Evolutionary conservation across 1,140 invertebrate genomes (phyloP).

Genomic region (Mesaphorura yosii): DNA sequence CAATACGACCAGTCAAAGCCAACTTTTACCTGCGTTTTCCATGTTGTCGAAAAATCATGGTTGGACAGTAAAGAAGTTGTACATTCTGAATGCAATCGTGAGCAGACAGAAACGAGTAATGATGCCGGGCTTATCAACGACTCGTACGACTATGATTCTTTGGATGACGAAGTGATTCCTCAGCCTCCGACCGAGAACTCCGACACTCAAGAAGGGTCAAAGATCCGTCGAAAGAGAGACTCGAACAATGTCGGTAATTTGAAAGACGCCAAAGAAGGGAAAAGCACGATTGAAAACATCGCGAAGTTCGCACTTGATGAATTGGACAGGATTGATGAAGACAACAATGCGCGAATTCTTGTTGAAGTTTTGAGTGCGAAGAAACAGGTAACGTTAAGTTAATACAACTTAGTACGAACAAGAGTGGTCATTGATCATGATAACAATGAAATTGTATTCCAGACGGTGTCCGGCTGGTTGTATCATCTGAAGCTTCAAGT

Average conservation of each 20-base stretch:
- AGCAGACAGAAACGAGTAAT: background rate
- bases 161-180: background rate
- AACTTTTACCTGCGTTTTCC: conserved; percentile 21
- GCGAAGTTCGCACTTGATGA: conserved; percentile 37
- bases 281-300: conserved; percentile 21
- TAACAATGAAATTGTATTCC: conserved; percentile 11
- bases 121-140: too few species aligned
- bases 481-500: conserved; percentile 34
- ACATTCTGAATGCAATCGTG: conserved; percentile 2
- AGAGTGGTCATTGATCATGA: too few species aligned
- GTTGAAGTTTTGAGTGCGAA: conserved; percentile 36
- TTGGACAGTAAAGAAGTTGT: conserved; percentile 15
- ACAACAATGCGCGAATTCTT: conserved; percentile 37
- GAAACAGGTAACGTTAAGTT: conserved; percentile 32
- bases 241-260: background rate
- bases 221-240: background rate
- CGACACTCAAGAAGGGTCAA: background rate
- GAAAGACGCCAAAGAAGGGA: background rate
- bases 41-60: conserved; percentile 27
- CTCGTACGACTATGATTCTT: background rate
- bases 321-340: conserved; percentile 37
- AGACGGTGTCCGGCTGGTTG: conserved; percentile 35
- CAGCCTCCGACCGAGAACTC: background rate
- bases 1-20: conserved; percentile 8
- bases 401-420: conserved; percentile 6